These are phyloP conservation scores for Hipparchia sbordonii DNA, from an alignment of 2,888 invertebrate species.

Conservation along the genomic window DNA sequence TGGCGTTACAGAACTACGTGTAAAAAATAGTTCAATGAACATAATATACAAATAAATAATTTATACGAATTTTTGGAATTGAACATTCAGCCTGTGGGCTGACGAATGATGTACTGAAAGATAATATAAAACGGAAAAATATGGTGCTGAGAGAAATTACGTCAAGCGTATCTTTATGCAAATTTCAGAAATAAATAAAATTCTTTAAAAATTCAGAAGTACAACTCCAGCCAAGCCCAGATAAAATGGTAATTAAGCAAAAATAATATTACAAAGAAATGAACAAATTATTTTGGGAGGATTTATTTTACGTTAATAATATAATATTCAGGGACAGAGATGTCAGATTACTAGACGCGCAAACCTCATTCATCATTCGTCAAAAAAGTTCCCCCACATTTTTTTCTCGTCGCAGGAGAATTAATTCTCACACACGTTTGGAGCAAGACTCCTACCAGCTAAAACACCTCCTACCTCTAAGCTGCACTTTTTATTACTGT, in stretches of 20 bases:
- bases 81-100: neutral
- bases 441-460: no score
- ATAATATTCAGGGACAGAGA: constrained; percentile 24
- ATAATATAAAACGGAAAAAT: neutral
- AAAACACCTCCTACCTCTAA: no score
- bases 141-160: neutral
- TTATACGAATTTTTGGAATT: no score
- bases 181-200: constrained; percentile 4
- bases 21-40: no score
- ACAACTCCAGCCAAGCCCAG: neutral
- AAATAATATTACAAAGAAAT: constrained; percentile 32
- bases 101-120: neutral
- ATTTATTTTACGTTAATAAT: constrained; percentile 41
- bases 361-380: neutral
- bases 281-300: constrained; percentile 29
- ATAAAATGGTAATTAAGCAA: constrained; percentile 32
- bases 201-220: neutral
- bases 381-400: neutral
- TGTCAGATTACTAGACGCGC: neutral
- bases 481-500: no score
- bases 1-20: no score
- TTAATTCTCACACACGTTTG: no score
- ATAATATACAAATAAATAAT: neutral
- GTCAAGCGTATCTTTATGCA: constrained; percentile 2
- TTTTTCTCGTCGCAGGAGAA: neutral